Conservation (phyloP, 2,797 vertebrate genomes). For the Danio aesculapii region DNA sequence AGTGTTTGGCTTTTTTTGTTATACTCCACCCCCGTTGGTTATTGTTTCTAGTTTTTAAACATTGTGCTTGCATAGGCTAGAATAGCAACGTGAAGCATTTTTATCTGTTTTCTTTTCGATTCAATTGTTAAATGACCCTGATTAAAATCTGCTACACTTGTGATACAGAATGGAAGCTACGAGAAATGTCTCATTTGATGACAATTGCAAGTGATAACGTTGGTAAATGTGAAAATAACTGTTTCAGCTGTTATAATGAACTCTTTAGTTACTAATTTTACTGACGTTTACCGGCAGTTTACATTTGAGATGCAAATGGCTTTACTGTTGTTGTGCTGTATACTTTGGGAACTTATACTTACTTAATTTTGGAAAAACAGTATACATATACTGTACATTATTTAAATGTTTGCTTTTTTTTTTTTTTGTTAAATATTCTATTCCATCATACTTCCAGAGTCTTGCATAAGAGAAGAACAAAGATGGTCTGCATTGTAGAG, state of each 20-base stretch:
- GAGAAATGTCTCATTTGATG: not conserved
- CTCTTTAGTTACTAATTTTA: not conserved
- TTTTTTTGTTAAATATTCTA: no score
- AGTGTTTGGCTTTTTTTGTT: not conserved
- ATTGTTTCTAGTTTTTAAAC: not conserved
- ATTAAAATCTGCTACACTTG: not conserved
- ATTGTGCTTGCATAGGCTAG: not conserved
- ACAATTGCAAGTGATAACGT: not conserved
- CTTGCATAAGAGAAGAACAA: not conserved
- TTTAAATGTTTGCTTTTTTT: no score
- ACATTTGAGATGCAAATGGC: not conserved
- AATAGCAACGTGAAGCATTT: not conserved
- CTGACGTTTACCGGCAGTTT: not conserved
- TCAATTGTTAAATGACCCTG: not conserved
- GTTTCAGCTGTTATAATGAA: not conserved
- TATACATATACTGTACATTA: no score
- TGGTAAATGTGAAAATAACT: not conserved
- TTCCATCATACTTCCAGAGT: not conserved
- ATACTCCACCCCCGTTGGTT: not conserved
- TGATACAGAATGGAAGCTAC: not conserved
- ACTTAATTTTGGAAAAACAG: no score
- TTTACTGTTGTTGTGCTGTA: not conserved
- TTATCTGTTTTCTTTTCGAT: not conserved
- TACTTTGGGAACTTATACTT: no score
- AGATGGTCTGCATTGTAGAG: not conserved